Evolutionary conservation across 2,888 invertebrate species (phyloP), one percentile per base, ranked within the genome.

Genomic region (Meliscaeva auricollis): DNA sequence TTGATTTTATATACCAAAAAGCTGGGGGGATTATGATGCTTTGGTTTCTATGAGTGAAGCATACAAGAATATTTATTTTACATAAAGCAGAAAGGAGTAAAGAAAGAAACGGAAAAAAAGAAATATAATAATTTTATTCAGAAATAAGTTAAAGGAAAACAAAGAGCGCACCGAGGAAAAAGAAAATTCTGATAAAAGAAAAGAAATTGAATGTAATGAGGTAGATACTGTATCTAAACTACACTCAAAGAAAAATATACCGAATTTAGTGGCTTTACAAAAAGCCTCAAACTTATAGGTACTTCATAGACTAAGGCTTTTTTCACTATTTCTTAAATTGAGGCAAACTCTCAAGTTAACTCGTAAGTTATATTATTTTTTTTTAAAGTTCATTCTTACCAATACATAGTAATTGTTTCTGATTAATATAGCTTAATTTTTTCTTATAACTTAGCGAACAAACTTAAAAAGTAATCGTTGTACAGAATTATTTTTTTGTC

Each of bases 161-260:
- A 48, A 66, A 64, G n/a, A 6, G 13, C 64, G 35, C 38, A 9
- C n/a, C n/a, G n/a, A 9, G 52, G 41, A 38, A 26, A 56, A 50
- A 13, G n/a, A 20, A 60, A 20, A 62, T 50, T 66, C 48, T 32
- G 17, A 46, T 46, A 52, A 5, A 58, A 60, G 30, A 66, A n/a
- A n/a, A 68, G n/a, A 74, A 44, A 79, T 74, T 74, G 68, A 32
- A 74, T 73, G 73, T 73, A 80, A 80, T 50, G 62, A 68, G 35
- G 41, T 30, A 32, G 17, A 44, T 15, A 70, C 44, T 44, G 32
- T 44, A 41, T 44, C 41, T 54, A 7, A 6, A 58, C 1, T 38
- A 60, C 58, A 60, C 58, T 20, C 0, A 30, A 30, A 54, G n/a
- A 30, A 52, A 26, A 30, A 38, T 38, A n/a, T n/a, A n/a, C n/a